Evolutionary conservation across 1,140 invertebrate genomes (phyloP).

Genomic region (Cydia splendana): DNA sequence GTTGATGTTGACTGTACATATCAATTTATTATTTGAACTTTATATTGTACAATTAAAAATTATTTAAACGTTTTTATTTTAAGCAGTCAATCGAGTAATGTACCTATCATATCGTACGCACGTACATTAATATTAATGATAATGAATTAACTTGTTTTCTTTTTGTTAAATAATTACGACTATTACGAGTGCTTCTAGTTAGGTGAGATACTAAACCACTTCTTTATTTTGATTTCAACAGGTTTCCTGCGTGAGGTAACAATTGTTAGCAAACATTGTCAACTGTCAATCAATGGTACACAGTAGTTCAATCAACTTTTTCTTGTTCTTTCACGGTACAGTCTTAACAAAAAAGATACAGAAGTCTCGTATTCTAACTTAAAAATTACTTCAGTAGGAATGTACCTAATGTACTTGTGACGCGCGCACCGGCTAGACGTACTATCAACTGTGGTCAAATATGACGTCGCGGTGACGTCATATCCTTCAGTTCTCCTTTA

Average conservation of each 20-base stretch:
- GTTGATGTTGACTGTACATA: no score
- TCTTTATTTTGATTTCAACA: background rate
- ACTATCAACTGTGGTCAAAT: conserved; percentile 3
- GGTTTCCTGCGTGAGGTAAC: background rate
- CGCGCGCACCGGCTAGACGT: background rate
- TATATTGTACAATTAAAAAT: no score
- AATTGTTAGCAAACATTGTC: background rate
- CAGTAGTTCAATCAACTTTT: background rate
- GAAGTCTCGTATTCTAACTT: no score
- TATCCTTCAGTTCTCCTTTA: background rate
- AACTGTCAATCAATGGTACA: background rate
- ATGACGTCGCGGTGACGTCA: background rate
- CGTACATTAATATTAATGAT: background rate
- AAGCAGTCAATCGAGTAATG: no score
- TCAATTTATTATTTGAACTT: no score
- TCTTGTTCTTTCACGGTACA: background rate
- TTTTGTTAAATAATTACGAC: background rate
- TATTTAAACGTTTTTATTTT: no score
- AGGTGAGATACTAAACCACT: background rate
- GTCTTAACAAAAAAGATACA: no score
- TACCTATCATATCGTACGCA: no score
- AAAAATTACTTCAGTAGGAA: no score
- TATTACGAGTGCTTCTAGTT: background rate
- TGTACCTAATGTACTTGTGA: background rate
- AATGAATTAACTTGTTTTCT: no score